Base-by-base conservation (phyloP, 1,140 invertebrate species). In the Amphibalanus amphitrite region DNA sequence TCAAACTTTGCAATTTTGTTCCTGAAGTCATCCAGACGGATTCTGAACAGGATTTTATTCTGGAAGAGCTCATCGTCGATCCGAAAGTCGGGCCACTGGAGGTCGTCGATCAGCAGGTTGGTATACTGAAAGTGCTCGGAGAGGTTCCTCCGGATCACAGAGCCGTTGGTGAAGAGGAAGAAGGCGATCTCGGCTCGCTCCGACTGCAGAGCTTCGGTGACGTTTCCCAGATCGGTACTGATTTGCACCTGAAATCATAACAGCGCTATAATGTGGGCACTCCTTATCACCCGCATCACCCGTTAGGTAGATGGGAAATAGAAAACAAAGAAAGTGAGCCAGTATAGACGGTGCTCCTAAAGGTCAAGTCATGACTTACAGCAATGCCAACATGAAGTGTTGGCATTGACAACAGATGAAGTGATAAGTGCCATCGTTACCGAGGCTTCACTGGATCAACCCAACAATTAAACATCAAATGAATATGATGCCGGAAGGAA, bases 131-230 rank as follows among this genome's bases (percentile, higher is more conserved):
- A 72, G 28, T 47, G 68, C n/a, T 72, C 71, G 6, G 68, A 69
- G 67, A 72, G 59, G 30, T 64, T 71, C 29, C 68, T 17, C 23
- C 40, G 59, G 30, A 67, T 70, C 38, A 59, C 69, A 28, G 59
- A 65, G n/a, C 68, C 40, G 33, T 59, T 64, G 68, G 30, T 71
- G 29, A 71, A 59, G 30, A 71, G 59, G 71, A 40, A 72, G 28
- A 30, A 72, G 25, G 77, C 79, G 38, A 77, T 70, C 29, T 78
- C 75, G 26, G 72, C 75, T 67, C 79, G 30, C 71, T 80, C 79
- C 59, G 75, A 69, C 71, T 80, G 79, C 28, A 80, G 72, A 26
- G 76, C 75, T 40, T 64, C 64, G 3, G 68, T 71, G 3, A 71
- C 64, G n/a, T 71, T 68, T 1, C 30, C 70, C 30, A 71, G 28